Conservation (phyloP, 2,113 vertebrate genomes). For the Hippopotamus amphibius region DNA sequence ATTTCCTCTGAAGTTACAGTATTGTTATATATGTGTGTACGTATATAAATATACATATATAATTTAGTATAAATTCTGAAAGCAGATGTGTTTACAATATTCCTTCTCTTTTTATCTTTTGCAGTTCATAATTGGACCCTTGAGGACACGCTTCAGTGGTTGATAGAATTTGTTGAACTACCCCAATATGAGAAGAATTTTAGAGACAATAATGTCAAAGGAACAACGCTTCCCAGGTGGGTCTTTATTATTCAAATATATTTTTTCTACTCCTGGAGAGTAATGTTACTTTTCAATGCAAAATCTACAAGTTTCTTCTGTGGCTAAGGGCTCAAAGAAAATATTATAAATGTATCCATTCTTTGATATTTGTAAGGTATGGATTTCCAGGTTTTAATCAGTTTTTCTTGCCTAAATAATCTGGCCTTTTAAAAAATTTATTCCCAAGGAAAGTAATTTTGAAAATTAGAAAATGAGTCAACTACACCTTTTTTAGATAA, state of each 20-base stretch:
- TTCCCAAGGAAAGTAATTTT: conserved; percentile 35
- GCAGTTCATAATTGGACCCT: conserved; percentile 99
- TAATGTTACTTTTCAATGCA: neutral
- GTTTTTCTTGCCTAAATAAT: neutral
- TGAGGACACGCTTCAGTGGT: conserved; percentile 96
- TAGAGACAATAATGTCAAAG: conserved; percentile 94
- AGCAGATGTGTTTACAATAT: neutral
- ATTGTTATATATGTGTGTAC: neutral
- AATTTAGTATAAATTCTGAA: conserved; percentile 47
- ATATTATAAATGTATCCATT: neutral
- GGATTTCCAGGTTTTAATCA: conserved; percentile 9
- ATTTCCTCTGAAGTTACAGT: conserved; percentile 41
- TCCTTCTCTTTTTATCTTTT: conserved; percentile 68
- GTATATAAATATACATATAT: neutral
- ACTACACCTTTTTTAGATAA: conserved; percentile 31
- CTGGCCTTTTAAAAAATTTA: neutral
- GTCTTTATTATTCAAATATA: conserved; percentile 6
- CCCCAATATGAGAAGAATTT: conserved; percentile 98
- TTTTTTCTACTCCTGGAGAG: neutral
- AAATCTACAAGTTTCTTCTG: neutral
- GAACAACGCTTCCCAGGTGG: conserved; percentile 97
- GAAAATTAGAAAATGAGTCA: conserved; percentile 19
- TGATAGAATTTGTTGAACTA: conserved; percentile 97
- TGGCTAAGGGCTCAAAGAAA: neutral
- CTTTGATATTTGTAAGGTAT: neutral